A percentile compares a stretch with the other conserved stretches of the same genome.
Evolutionary conservation across 37 sponge, comb jelly and placozoan genomes (phyloP).

Genomic region (Ianthella basta): DNA sequence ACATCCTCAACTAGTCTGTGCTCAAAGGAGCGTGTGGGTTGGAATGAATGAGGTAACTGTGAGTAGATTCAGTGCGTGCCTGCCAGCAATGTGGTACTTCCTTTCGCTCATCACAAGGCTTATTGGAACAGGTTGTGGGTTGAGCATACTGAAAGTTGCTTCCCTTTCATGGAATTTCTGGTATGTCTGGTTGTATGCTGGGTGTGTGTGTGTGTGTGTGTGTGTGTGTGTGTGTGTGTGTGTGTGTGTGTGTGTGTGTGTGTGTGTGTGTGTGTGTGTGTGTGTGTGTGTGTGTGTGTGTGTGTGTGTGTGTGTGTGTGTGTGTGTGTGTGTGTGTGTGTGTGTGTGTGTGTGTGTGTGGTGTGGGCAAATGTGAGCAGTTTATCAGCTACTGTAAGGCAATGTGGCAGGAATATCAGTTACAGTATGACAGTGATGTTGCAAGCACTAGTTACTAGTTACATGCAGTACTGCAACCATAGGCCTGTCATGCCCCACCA

Average conservation of each 20-base stretch:
- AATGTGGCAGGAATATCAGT: too few relatives aligned
- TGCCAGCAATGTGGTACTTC: too few relatives aligned
- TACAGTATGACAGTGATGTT: too few relatives aligned
- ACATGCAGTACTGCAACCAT: too few relatives aligned
- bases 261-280: neutral
- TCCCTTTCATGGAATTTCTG: neutral
- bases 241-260: constrained; percentile 28
- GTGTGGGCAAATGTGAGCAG: neutral
- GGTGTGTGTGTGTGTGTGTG: neutral
- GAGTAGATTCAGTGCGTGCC: too few relatives aligned
- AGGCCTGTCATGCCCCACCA: too few relatives aligned
- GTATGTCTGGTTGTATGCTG: constrained; percentile 12
- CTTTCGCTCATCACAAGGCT: too few relatives aligned
- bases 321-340: constrained; percentile 6
- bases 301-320: constrained; percentile 25
- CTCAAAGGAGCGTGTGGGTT: too few relatives aligned
- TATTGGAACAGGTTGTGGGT: neutral
- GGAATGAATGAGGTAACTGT: too few relatives aligned
- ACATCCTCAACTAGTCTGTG: too few relatives aligned
- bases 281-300: neutral
- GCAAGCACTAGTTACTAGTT: too few relatives aligned
- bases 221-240: constrained; percentile 9
- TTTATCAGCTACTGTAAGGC: too few relatives aligned
- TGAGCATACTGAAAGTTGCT: neutral
- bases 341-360: constrained; percentile 13